Evolutionary conservation across 2,888 invertebrate species (phyloP).

Genomic region (Eurois occulta): DNA sequence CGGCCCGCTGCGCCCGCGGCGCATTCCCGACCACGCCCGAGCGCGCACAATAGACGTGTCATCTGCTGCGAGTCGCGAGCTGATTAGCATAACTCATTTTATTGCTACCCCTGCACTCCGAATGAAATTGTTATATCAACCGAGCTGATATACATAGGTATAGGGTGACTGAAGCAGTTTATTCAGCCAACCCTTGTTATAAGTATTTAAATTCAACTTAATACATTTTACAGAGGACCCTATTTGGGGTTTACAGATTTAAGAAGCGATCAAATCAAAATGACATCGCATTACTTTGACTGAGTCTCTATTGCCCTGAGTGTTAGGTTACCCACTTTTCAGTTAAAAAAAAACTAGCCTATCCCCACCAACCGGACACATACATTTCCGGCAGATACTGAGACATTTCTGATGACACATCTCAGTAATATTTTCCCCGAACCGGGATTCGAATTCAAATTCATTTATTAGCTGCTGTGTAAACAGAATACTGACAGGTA

Average conservation of each 20-base stretch:
- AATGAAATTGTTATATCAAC: slow-evolving; percentile 30
- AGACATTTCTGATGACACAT: not conserved
- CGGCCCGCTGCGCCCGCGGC: slow-evolving; percentile 46
- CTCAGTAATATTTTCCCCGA: not conserved
- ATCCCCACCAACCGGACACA: not conserved
- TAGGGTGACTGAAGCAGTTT: not conserved
- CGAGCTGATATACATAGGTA: slow-evolving; percentile 12
- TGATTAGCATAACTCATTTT: slow-evolving; percentile 58
- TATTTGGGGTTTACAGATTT: not conserved
- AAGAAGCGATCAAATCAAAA: not conserved
- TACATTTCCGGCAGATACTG: not conserved
- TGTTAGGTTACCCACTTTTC: not conserved
- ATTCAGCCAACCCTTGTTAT: not conserved
- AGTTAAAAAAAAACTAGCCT: not conserved
- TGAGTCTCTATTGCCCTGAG: not conserved
- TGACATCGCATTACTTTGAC: not conserved
- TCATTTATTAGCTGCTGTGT: too few species aligned
- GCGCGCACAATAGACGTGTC: slow-evolving; percentile 58
- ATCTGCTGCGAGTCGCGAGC: slow-evolving; percentile 57
- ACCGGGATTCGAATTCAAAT: too few species aligned
- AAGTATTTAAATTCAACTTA: not conserved
- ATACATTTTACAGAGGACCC: not conserved
- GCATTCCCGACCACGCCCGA: slow-evolving; percentile 49
- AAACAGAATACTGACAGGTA: too few species aligned
- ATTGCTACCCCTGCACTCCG: slow-evolving; percentile 33